Evolutionary conservation across 2,888 invertebrate species (phyloP), one percentile per base, ranked within the genome.

Genomic region (Tholera decimalis): DNA sequence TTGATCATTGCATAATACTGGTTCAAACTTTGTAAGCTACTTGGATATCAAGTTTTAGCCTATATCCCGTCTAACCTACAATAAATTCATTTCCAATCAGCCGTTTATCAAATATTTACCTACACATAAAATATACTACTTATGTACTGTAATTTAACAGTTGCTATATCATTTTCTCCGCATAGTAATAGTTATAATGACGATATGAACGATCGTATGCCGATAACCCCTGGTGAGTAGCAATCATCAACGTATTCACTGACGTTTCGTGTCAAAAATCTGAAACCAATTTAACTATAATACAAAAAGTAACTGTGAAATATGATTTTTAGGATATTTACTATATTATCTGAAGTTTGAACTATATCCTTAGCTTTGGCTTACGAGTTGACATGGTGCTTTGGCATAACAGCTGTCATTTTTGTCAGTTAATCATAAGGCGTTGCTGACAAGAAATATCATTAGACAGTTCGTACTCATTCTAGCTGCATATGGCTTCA

Each of bases 121-220:
- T 33, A 41, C 20, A 26, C n/a, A 15, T 30, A 20, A 37, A 39
- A 70, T 74, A 82, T 81, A 62, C 87, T 86, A 84, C n/a, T n/a
- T n/a, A n/a, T n/a, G n/a, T n/a, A n/a, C 88, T 85, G 86, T 83
- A 69, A 56, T 55, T n/a, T 89, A 89, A 88, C 89, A 84, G 87
- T 81, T 55, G 54, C 53, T 58, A 49, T 67, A 77, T 74, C 77
- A 80, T 73, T 84, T 84, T 83, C 80, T n/a, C 76, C n/a, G 37
- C 56, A 75, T 55, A 83, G 81, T 82, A 83, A 77, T 71, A 35
- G 77, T 72, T 78, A 68, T 86, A 85, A 85, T 84, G 80, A 83
- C 80, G 82, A 83, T 80, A 78, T 75, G 72, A 84, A 85, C 83
- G 81, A 82, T 84, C 61, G 46, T 70, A 58, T 41, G 54, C 77